These are phyloP conservation scores for Melipona bicolor DNA, from an alignment of 2,888 invertebrate species.

Conservation along the genomic window DNA sequence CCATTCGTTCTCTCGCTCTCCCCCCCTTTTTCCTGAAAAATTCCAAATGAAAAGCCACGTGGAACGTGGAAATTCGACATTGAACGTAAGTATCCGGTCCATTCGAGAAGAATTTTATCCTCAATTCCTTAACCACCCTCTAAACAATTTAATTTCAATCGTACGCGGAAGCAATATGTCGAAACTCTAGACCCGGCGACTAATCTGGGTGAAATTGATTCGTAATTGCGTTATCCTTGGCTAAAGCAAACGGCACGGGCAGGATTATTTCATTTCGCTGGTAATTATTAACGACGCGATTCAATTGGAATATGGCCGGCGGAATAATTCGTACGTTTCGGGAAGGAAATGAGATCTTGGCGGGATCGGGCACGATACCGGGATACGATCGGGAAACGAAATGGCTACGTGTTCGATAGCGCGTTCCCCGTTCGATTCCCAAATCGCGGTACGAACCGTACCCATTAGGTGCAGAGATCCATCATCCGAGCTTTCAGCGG, in stretches of 20 bases:
- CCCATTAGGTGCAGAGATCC: conserved; percentile 9
- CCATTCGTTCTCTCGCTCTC: background rate
- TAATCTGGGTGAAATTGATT: background rate
- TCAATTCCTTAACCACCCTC: background rate
- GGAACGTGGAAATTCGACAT: too few relatives aligned
- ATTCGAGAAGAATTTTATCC: background rate
- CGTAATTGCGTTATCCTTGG: background rate
- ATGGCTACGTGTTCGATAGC: background rate
- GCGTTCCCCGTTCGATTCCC: too few relatives aligned
- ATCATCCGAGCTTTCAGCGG: conserved; percentile 18
- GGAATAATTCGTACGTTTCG: background rate
- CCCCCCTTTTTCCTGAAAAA: background rate
- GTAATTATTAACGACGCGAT: background rate
- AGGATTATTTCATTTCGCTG: background rate
- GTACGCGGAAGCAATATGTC: background rate
- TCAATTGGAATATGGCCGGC: background rate
- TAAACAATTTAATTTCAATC: background rate
- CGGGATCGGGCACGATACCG: background rate
- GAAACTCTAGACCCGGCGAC: background rate
- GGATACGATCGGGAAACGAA: background rate
- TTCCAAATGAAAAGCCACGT: background rate
- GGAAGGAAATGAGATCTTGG: background rate
- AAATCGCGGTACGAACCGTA: background rate
- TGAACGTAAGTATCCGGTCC: background rate
- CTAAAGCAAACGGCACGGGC: background rate